Conservation (phyloP, 1,140 invertebrate species). For the Drosophila sechellia region DNA sequence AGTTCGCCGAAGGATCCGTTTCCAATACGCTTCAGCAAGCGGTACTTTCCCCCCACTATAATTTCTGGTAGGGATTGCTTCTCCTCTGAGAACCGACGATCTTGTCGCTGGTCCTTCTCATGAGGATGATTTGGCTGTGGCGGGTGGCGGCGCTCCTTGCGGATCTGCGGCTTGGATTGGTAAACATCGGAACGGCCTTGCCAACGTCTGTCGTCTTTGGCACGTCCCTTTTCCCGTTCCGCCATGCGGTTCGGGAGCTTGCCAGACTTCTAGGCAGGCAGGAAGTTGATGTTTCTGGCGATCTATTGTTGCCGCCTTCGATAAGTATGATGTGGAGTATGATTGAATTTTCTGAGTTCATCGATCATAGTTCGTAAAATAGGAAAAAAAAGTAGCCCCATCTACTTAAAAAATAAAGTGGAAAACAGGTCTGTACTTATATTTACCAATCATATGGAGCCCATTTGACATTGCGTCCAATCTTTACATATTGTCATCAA, state of each 20-base stretch:
- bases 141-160: background rate
- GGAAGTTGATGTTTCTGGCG: slow-evolving; percentile 5
- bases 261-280: slow-evolving; percentile 6
- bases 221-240: slow-evolving; percentile 8
- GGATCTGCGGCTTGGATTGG: background rate
- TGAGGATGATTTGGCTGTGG: background rate
- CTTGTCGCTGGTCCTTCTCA: background rate
- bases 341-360: slow-evolving; percentile 5
- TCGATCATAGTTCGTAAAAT: background rate
- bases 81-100: background rate
- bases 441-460: background rate
- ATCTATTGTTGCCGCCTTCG: background rate
- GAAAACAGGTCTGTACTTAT: too few relatives aligned
- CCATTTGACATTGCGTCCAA: too few relatives aligned
- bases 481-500: background rate
- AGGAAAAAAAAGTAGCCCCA: background rate
- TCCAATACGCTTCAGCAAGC: slow-evolving; percentile 94
- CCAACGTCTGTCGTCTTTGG: background rate
- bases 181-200: background rate
- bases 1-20: slow-evolving; percentile 98
- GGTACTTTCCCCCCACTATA: slow-evolving; percentile 93
- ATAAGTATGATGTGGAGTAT: slow-evolving; percentile 12
- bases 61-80: slow-evolving; percentile 11
- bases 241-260: slow-evolving; percentile 11
- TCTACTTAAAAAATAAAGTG: too few relatives aligned